Conservation (phyloP, 2,888 invertebrate species). For the Acleris laterana region DNA sequence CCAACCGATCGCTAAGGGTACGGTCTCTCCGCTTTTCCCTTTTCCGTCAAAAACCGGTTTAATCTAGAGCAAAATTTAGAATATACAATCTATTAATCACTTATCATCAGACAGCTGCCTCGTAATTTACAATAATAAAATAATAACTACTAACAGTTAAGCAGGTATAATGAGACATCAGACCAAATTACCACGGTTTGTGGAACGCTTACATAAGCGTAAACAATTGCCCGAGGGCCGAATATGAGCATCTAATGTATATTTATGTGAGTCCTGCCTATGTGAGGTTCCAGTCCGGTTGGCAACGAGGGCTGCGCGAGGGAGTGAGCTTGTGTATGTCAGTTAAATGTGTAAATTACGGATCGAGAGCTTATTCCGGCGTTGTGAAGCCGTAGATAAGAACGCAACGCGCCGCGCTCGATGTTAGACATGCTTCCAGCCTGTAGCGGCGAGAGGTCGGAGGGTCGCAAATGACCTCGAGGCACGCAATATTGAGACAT, state of each 20-base stretch:
- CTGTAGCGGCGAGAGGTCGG: constrained; percentile 16
- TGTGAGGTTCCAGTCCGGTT: constrained; percentile 60
- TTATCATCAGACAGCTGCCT: constrained; percentile 59
- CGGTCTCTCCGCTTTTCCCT: constrained; percentile 51
- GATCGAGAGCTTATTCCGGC: constrained; percentile 35
- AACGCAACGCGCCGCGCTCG: constrained; percentile 28
- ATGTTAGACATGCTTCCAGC: constrained; percentile 30
- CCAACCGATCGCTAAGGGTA: constrained; percentile 46
- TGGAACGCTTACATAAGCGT: constrained; percentile 51
- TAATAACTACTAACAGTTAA: constrained; percentile 65
- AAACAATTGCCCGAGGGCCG: constrained; percentile 52
- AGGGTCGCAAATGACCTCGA: constrained; percentile 52
- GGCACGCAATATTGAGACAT: constrained; percentile 71
- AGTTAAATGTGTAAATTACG: constrained; percentile 40
- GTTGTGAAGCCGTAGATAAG: constrained; percentile 30
- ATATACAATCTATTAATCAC: constrained; percentile 63
- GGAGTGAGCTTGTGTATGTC: constrained; percentile 48
- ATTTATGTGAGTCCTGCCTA: constrained; percentile 52
- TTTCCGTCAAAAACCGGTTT: constrained; percentile 57
- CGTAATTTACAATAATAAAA: constrained; percentile 68
- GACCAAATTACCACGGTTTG: constrained; percentile 57
- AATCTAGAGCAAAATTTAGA: constrained; percentile 62
- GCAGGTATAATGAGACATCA: constrained; percentile 68
- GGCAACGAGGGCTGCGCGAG: constrained; percentile 53
- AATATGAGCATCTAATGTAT: constrained; percentile 48